Evolutionary conservation across 2,888 invertebrate genomes (phyloP).

Genomic region (Kuschelorhynchus macadamiae): DNA sequence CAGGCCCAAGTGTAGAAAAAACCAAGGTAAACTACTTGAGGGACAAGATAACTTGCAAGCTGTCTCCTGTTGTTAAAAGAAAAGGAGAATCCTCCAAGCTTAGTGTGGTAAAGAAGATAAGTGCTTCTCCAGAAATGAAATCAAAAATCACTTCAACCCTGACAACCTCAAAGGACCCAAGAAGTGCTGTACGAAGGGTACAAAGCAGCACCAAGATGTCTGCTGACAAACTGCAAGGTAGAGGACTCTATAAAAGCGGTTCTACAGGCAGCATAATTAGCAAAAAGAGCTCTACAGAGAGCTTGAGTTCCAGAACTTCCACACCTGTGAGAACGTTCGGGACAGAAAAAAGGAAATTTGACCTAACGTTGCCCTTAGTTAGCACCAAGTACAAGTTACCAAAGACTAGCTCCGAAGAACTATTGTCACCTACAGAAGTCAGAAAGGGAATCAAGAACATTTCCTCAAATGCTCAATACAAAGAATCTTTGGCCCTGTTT

Average conservation of each 20-base stretch:
- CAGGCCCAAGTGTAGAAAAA: slow-evolving; percentile 63
- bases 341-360: slow-evolving; percentile 71
- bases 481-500: slow-evolving; percentile 66
- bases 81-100: slow-evolving; percentile 58
- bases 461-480: slow-evolving; percentile 55
- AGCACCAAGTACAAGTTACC: slow-evolving; percentile 57
- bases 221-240: neutral
- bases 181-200: slow-evolving; percentile 68
- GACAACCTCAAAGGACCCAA: slow-evolving; percentile 63
- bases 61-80: slow-evolving; percentile 65
- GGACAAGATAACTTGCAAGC: slow-evolving; percentile 75
- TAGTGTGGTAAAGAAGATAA: slow-evolving; percentile 62
- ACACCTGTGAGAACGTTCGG: slow-evolving; percentile 69
- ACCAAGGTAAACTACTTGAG: slow-evolving; percentile 75
- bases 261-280: slow-evolving; percentile 36
- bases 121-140: slow-evolving; percentile 63
- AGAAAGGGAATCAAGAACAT: slow-evolving; percentile 65
- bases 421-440: slow-evolving; percentile 74
- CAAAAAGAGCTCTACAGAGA: slow-evolving; percentile 41
- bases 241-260: slow-evolving; percentile 40
- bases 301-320: slow-evolving; percentile 37
- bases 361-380: slow-evolving; percentile 62
- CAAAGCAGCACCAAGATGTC: slow-evolving; percentile 61
- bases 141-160: slow-evolving; percentile 65
- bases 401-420: slow-evolving; percentile 69